phyloP scores from a whole-genome alignment of 2,797 vertebrate species.

The Danio albolineatus region DNA sequence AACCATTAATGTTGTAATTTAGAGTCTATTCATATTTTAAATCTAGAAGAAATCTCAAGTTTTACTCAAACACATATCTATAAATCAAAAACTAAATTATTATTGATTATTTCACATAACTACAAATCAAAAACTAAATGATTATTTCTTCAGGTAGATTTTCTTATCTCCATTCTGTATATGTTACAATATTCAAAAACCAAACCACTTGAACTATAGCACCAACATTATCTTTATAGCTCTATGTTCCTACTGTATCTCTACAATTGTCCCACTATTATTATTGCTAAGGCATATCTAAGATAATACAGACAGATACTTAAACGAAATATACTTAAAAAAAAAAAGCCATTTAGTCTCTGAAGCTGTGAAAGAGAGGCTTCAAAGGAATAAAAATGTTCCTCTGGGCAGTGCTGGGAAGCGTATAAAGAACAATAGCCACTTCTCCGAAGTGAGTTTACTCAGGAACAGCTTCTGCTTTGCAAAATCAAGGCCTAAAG shows the following conservation, averaged over 20 bases:
- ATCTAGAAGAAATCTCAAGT: no score
- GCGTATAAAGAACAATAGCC: conserved; percentile 21
- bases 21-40: no score
- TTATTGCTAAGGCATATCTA: background rate
- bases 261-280: conserved; percentile 8
- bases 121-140: no score
- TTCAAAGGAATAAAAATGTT: conserved; percentile 6
- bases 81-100: no score
- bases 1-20: no score
- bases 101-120: no score
- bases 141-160: background rate
- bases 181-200: background rate
- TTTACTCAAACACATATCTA: no score
- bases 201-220: background rate
- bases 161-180: background rate
- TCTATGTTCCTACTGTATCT: background rate
- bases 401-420: background rate
- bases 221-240: background rate
- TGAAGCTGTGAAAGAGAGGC: background rate
- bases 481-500: conserved; percentile 38
- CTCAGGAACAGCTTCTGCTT: conserved; percentile 27
- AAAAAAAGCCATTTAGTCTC: conserved; percentile 6
- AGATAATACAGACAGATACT: background rate
- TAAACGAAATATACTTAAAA: background rate
- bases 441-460: conserved; percentile 7